Conservation (phyloP, 53 echinoderm and acorn worm genomes). For the Hippasteria phrygiana region DNA sequence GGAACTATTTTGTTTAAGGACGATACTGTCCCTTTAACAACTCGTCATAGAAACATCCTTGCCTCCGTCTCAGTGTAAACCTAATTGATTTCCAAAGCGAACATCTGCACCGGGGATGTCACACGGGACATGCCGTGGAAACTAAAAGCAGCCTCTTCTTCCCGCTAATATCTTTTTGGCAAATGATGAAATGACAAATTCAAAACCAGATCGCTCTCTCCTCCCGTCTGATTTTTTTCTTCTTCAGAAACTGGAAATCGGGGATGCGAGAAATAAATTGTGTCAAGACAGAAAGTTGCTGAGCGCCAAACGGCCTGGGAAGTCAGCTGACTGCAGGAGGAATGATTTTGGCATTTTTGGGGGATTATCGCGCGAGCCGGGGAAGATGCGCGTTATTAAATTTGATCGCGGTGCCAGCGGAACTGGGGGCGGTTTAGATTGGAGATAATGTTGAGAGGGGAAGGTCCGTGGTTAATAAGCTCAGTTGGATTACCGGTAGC, state of each 20-base stretch:
- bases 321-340: not conserved
- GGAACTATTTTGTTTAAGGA: too few species aligned
- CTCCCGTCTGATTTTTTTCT: too few species aligned
- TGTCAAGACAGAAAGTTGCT: not conserved
- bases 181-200: too few species aligned
- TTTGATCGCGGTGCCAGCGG: not conserved
- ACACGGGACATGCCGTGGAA: too few species aligned
- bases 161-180: too few species aligned
- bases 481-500: slow-evolving; percentile 39
- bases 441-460: slow-evolving; percentile 28
- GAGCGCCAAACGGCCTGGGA: not conserved
- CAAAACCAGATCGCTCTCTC: too few species aligned
- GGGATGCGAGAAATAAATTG: not conserved
- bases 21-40: too few species aligned
- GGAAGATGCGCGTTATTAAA: slow-evolving; percentile 47
- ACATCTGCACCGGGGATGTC: too few species aligned
- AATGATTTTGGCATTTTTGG: slow-evolving; percentile 7
- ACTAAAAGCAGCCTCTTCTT: too few species aligned
- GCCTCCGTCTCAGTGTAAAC: too few species aligned
- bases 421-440: slow-evolving; percentile 50
- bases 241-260: not conserved
- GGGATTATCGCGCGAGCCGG: not conserved
- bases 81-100: too few species aligned
- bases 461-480: slow-evolving; percentile 32
- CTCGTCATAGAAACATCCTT: too few species aligned